Evolutionary conservation across 1,140 invertebrate species (phyloP), one percentile per base, ranked within the genome.

Genomic region (Charaxes varanes): DNA sequence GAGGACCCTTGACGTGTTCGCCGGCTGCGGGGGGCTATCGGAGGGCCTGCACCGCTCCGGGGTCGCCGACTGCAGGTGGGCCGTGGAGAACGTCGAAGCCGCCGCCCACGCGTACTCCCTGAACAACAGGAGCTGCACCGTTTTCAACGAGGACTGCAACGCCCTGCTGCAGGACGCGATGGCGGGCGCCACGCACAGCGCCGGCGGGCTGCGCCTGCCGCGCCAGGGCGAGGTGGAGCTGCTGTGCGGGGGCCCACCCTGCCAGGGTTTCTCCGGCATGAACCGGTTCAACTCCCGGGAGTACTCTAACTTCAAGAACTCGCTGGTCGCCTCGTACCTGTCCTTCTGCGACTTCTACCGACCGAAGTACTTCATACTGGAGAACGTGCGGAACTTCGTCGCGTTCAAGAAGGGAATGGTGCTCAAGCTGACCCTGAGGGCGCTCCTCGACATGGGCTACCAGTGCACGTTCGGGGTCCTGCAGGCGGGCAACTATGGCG

Each of bases 181-280:
- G 72, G 77, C 87, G 21, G 90, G 84, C 1, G 70, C 59, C 2
- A 62, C 63, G 2, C 76, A 81, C 38, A 73, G 76, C 28, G 58
- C 47, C 0, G 48, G 59, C 1, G 89, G 89, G 2, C 88, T 93
- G 63, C 83, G 73, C 6, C 77, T 96, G 19, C 94, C 95, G 1
- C 72, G 87, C 61, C 91, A 89, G 63, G 93, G 93, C 3, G 92
- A 95, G 41, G 93, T 97, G 1, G 93, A 96, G 53, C 65, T 96
- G 21, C 65, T 97, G 2, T 94, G 93, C 66, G 95, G 94, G 19
- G 94, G 94, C 3, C 94, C 94, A n/a, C 94, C 94, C 1, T 97
- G 94, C 70, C 95, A 97, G 82, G 94, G 94, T 0, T 97, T 96
- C 72, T 94, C 92, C 46, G 93, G 92, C 13, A 95, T 96, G 93